Base-by-base conservation (phyloP, 2,888 invertebrate genomes). In the Drosophila rubida region DNA sequence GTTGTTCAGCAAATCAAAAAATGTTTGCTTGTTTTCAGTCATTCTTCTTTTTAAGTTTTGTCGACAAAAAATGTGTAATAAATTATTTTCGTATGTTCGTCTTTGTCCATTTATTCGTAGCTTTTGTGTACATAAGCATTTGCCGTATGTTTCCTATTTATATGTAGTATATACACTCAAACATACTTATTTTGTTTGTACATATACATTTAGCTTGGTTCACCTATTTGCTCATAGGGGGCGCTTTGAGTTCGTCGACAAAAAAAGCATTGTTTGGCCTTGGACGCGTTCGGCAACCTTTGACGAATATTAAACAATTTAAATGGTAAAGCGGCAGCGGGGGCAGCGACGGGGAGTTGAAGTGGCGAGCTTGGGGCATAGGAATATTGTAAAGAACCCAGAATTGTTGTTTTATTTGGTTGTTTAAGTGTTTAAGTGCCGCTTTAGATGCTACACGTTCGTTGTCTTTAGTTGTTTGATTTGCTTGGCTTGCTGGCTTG, bases 261-360 rank as follows among this genome's bases (percentile, higher is more conserved):
- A 58, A 54, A 41, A 42, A 61, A 64, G 35, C 69, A 51, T 77
- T 79, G 85, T 88, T 88, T 87, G 85, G 85, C 85, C 85, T 85
- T 85, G 81, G 65, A 60, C 51, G 84, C 88, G 85, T 85, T 87
- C 85, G 82, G 75, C 79, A 80, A 85, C 85, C 85, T 85, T 88
- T 85, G 69, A 84, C 75, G 83, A 82, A 87, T 82, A 87, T 87
- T 87, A 82, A 82, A 85, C 87, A 87, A 82, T 87, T 85, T 87
- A 62, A 78, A 71, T 63, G 32, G 22, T 60, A 23, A 22, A 19
- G 45, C 16, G 46, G 32, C 9, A 25, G 27, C 1, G 7, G 16
- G 35, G 25, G 14, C 1, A 2, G 7, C 13, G 14, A 4, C 16
- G 30, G 6, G 27, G 9, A 42, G 55, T 54, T 69, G 49, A 50